These are phyloP conservation scores for Argyrosomus regius DNA, from an alignment of 2,797 vertebrate genomes.

Conservation along the genomic window DNA sequence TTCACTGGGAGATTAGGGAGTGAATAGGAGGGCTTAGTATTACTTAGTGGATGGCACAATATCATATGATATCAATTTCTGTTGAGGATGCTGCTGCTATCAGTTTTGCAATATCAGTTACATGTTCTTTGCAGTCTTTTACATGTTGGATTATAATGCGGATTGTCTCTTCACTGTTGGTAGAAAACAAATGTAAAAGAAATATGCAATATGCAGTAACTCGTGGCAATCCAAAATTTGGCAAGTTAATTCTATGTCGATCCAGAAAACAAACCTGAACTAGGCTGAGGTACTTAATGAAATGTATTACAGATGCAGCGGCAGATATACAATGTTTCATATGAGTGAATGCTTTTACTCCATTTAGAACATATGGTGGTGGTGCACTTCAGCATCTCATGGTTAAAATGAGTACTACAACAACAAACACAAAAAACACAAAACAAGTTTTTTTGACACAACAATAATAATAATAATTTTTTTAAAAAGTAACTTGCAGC, in stretches of 20 bases:
- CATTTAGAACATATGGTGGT: no score
- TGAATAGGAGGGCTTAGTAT: slow-evolving; percentile 41
- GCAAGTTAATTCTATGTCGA: neutral
- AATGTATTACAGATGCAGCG: neutral
- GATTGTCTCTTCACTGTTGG: neutral
- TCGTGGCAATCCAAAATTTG: neutral
- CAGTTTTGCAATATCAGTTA: slow-evolving; percentile 34
- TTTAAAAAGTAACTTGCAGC: no score
- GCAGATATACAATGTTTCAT: neutral
- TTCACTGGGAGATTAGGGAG: slow-evolving; percentile 51
- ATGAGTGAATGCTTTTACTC: no score
- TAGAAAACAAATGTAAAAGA: neutral
- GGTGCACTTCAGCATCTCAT: no score
- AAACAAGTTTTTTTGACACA: no score
- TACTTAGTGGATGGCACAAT: slow-evolving; percentile 46
- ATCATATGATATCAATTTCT: slow-evolving; percentile 50
- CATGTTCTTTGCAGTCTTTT: slow-evolving; percentile 8
- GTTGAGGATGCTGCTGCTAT: slow-evolving; percentile 32
- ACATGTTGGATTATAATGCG: slow-evolving; percentile 9
- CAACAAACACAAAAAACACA: no score
- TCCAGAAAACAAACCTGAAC: neutral
- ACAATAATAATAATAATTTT: no score
- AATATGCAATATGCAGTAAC: neutral
- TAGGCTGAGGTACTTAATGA: neutral
- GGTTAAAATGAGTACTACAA: no score